Evolutionary conservation across 2,113 vertebrate species (phyloP), one percentile per base, ranked within the genome.

Genomic region (human (Homo sapiens)): DNA sequence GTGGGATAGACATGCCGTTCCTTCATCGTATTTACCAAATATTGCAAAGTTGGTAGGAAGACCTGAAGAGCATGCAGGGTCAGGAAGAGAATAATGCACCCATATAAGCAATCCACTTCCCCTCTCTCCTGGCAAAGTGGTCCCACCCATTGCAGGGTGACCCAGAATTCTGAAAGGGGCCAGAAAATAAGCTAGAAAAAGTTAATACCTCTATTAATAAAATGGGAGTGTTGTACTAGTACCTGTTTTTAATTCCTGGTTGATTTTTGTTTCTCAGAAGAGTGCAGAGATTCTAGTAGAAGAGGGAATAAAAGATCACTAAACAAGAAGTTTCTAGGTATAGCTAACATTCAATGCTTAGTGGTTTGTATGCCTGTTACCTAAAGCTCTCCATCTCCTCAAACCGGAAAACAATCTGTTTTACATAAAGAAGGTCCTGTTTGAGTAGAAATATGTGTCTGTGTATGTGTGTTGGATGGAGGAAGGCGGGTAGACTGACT

Each of bases 221-320:
- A 73, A 61, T 27, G 45, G 16, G 48, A 50, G 1, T 8, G 11
- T 35, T 79, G 6, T 84, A 20, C 13, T 40, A n/a, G 8, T 59
- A 27, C 22, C 84, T 72, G 50, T 35, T 92, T 92, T 90, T 76
- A 81, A 89, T 81, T 90, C 93, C 35, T 59, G 43, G 17, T 66
- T 55, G 7, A 27, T 73, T 93, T 81, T 78, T 90, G 1, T 94
- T 95, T 90, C n/a, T 66, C 52, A 85, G 79, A 5, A 93, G n/a
- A 94, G 40, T 45, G 10, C 22, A 78, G 43, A 72, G 78, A 76
- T 11, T 11, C 2, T 27, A 57, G 18, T 23, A 50, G 66, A 3
- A 81, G 20, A 5, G 45, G 43, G 20, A 89, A 48, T 68, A 50
- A 89, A 43, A 94, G 14, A 27, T 80, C 50, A 84, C 25, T 52